A percentile compares a stretch with the other conserved stretches of the same genome.
Evolutionary conservation across 2,113 vertebrate genomes (phyloP).

Genomic region (Brachypteracias leptosomus): DNA sequence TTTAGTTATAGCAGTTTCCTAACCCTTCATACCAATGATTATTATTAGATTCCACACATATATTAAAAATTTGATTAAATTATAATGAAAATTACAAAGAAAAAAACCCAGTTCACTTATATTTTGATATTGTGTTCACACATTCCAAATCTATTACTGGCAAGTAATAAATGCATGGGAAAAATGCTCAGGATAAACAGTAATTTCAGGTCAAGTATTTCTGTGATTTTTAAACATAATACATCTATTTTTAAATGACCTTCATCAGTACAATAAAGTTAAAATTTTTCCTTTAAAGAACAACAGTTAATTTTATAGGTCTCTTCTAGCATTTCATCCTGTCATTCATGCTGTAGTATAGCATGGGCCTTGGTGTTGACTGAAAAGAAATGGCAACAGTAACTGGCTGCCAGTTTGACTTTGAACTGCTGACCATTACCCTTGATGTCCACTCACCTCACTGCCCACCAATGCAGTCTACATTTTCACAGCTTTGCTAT

Average conservation of each 20-base stretch:
- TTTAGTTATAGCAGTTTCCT: background rate
- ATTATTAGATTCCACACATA: background rate
- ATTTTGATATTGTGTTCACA: background rate
- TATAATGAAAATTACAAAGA: background rate
- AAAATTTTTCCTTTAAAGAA: background rate
- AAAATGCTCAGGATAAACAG: background rate
- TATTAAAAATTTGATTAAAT: background rate
- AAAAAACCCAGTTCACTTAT: background rate
- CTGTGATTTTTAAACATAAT: background rate
- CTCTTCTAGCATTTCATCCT: background rate
- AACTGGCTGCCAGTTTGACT: background rate
- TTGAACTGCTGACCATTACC: background rate
- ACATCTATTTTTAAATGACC: background rate
- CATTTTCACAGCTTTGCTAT: background rate
- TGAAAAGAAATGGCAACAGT: background rate
- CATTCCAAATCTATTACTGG: background rate
- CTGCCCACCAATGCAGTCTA: background rate
- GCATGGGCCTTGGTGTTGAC: background rate
- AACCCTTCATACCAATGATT: background rate
- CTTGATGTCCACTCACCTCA: too few relatives aligned
- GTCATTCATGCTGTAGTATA: background rate
- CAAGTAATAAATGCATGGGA: background rate
- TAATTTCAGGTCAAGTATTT: background rate
- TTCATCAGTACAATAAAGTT: background rate
- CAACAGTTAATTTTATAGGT: background rate